Base-by-base conservation (phyloP, 2,888 invertebrate genomes). In the Ormyrus nitidulus region DNA sequence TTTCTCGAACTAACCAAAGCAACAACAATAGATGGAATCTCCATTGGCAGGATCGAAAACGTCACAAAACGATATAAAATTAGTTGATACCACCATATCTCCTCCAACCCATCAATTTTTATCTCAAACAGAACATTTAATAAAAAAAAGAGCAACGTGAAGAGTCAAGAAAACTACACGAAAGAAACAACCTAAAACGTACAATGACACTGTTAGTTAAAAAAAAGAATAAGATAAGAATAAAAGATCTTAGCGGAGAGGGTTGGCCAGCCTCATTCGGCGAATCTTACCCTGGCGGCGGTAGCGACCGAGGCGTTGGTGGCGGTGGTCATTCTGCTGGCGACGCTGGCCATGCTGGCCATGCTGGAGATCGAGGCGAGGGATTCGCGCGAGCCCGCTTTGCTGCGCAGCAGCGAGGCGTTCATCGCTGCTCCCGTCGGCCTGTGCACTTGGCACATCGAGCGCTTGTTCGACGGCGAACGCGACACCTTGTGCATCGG, bases 401-500 rank as follows among this genome's bases (percentile, higher is more conserved):
- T 93, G 85, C 95, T 95, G 81, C 95, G 91, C 54, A 93, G 91
- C 54, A 93, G 92, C 74, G 93, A 86, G 75, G 86, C 83, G 82
- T 84, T 93, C 86, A 93, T 93, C 84, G 93, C 93, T 71, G 94
- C 93, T 5, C 93, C 93, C 90, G 93, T 92, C 10, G 90, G 89
- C 88, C 91, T 93, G 90, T 94, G 95, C 82, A 93, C 92, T 81
- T 92, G 92, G 90, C 94, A 94, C 83, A 92, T 92, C 85, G 92
- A 93, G 87, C 93, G 93, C 85, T 94, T 92, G 90, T 93, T 95
- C 72, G 95, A 95, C 51, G 97, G 97, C 64, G 97, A 96, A 83
- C 95, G 94, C 85, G 95, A 95, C 83, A 99, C 96, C 92, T 99
- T 99, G 87, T 95, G 94, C 78, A 96, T 92, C 2, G 98, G 98